Evolutionary conservation across 1,140 invertebrate species (phyloP).

Genomic region (Drosophila simulans): DNA sequence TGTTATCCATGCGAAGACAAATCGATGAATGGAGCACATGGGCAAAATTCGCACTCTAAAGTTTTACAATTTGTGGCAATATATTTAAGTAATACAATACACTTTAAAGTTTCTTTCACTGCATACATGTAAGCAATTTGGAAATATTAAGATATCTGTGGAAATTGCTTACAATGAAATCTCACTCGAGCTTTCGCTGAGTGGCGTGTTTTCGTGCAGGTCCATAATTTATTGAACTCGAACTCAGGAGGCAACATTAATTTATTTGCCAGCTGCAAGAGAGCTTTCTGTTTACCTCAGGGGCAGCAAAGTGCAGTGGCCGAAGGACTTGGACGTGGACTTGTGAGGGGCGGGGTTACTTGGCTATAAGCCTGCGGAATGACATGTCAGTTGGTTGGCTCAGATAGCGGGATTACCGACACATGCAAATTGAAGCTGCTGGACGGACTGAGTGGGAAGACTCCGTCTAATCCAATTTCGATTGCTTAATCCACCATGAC

Average conservation of each 20-base stretch:
- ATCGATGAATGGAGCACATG: constrained; percentile 8
- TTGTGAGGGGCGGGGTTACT: not conserved
- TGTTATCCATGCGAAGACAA: constrained; percentile 17
- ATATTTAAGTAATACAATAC: no score
- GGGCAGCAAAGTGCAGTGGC: constrained; percentile 17
- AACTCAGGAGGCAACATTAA: constrained; percentile 23
- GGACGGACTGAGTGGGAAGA: constrained; percentile 4
- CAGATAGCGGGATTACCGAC: constrained; percentile 45
- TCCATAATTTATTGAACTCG: constrained; percentile 32
- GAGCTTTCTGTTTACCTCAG: constrained; percentile 20
- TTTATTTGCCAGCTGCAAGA: constrained; percentile 18
- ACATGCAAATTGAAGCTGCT: constrained; percentile 49
- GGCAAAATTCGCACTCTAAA: not conserved
- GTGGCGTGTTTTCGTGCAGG: not conserved
- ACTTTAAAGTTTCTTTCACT: not conserved
- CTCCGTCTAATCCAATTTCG: constrained; percentile 62
- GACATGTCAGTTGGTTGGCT: constrained; percentile 47
- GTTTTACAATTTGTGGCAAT: not conserved
- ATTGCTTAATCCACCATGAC: constrained; percentile 72
- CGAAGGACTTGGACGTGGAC: not conserved
- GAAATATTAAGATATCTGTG: not conserved
- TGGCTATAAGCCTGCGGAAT: constrained; percentile 32
- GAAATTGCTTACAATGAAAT: not conserved
- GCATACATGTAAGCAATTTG: no score
- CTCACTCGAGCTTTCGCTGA: not conserved